Conservation (phyloP, 2,888 invertebrate genomes). For the Synergus gifuensis region DNA sequence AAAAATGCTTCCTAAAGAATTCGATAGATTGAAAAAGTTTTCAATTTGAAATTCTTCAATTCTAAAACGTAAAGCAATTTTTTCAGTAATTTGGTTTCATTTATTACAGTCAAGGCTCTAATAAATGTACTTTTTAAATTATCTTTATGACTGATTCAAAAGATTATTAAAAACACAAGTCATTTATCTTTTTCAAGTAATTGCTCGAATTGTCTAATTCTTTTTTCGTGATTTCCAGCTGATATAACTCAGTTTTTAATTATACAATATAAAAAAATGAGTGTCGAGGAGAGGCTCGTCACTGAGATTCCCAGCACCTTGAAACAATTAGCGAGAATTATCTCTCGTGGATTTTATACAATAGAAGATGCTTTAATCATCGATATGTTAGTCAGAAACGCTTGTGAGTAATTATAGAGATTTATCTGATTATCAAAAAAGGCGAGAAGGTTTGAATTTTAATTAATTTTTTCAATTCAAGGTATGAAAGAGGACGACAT, state of each 20-base stretch:
- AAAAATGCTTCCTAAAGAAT: too few relatives aligned
- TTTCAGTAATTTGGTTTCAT: too few relatives aligned
- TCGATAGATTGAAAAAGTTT: too few relatives aligned
- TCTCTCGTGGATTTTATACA: conserved; percentile 95
- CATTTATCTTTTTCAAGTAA: background rate
- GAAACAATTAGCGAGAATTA: conserved; percentile 93
- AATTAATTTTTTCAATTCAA: conserved; percentile 62
- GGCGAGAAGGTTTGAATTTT: background rate
- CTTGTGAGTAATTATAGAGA: conserved; percentile 82
- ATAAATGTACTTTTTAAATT: too few relatives aligned
- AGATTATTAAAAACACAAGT: background rate
- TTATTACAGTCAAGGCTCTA: too few relatives aligned
- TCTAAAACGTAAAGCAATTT: too few relatives aligned
- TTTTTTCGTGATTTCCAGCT: background rate
- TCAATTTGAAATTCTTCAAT: too few relatives aligned
- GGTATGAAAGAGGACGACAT: conserved; percentile 94
- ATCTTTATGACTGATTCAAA: too few relatives aligned
- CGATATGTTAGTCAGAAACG: conserved; percentile 96
- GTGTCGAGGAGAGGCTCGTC: conserved; percentile 87
- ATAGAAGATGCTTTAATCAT: conserved; percentile 96
- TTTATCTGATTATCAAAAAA: background rate
- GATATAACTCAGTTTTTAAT: conserved; percentile 1
- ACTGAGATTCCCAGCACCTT: conserved; percentile 96
- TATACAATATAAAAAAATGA: conserved; percentile 69
- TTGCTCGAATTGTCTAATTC: background rate